Percentiles rank a stretch among this genome's conserved stretches.
These are phyloP conservation scores for Amblyjoppa fuscipennis DNA, from an alignment of 2,888 invertebrate species.

Conservation along the genomic window DNA sequence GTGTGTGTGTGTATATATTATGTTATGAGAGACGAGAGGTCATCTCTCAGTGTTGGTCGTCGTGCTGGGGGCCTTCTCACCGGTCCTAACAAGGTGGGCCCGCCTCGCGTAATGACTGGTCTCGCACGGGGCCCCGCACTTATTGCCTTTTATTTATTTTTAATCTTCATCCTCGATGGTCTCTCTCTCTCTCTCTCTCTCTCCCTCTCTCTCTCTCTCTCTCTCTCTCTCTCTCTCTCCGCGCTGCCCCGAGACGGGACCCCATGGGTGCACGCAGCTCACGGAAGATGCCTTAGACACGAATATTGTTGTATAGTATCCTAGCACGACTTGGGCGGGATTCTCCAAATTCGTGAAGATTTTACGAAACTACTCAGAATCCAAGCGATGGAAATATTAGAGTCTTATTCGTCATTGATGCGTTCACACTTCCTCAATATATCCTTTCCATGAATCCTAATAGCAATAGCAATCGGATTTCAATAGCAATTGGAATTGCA, in stretches of 20 bases:
- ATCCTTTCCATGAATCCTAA: not conserved
- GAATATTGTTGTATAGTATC: constrained; percentile 37
- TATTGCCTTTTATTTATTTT: constrained; percentile 85
- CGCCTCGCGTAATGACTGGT: constrained; percentile 85
- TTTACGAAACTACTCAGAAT: not conserved
- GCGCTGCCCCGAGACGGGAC: constrained; percentile 57
- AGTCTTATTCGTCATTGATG: not conserved
- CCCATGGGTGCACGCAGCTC: constrained; percentile 51
- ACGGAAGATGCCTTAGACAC: constrained; percentile 28
- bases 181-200: constrained; percentile 66
- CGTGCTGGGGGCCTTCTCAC: constrained; percentile 77
- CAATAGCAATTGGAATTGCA: not conserved
- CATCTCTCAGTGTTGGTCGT: constrained; percentile 67
- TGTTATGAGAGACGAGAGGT: constrained; percentile 39
- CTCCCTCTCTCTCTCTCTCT: constrained; percentile 38
- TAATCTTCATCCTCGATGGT: constrained; percentile 81
- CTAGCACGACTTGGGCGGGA: constrained; percentile 68
- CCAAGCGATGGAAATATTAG: not conserved
- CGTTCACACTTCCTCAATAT: not conserved
- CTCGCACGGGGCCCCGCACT: constrained; percentile 84
- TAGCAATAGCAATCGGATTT: not conserved
- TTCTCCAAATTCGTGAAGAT: constrained; percentile 53
- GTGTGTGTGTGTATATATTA: not conserved
- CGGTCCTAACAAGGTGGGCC: constrained; percentile 85
- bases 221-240: constrained; percentile 68